Evolutionary conservation across 2,888 invertebrate genomes (phyloP).

Genomic region (Scaptomyza tumidula): DNA sequence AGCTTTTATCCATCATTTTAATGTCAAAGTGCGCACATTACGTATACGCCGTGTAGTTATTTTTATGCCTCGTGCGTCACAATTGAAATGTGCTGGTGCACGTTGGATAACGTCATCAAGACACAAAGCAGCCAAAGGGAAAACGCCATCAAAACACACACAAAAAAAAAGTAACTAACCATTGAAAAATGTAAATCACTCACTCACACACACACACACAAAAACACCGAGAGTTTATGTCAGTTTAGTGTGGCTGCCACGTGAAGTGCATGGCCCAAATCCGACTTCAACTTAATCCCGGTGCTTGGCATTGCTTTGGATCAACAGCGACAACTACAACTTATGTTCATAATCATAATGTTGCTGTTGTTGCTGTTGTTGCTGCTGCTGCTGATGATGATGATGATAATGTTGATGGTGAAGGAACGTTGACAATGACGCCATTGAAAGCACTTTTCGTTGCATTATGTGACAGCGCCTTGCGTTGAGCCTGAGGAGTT

Average conservation of each 20-base stretch:
- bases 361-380: constrained; percentile 32
- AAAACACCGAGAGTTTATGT: constrained; percentile 5
- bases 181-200: constrained; percentile 44
- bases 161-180: constrained; percentile 16
- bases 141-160: neutral
- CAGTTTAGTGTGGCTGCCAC: constrained; percentile 17
- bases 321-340: constrained; percentile 37
- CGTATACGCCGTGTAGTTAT: constrained; percentile 35
- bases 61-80: constrained; percentile 31
- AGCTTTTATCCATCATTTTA: constrained; percentile 13
- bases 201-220: constrained; percentile 6
- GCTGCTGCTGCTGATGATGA: constrained; percentile 48
- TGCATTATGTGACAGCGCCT: constrained; percentile 66
- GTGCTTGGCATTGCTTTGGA: constrained; percentile 56
- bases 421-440: constrained; percentile 67
- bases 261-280: constrained; percentile 48
- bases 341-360: constrained; percentile 32
- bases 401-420: constrained; percentile 10
- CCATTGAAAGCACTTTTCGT: constrained; percentile 72
- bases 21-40: constrained; percentile 38
- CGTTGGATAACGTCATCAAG: constrained; percentile 38
- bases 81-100: constrained; percentile 41
- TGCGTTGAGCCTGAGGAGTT: constrained; percentile 19
- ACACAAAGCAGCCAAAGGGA: constrained; percentile 9
- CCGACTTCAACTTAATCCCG: constrained; percentile 49